phyloP scores from a whole-genome alignment of 2,888 invertebrate genomes.

The Byasa hedistus region DNA sequence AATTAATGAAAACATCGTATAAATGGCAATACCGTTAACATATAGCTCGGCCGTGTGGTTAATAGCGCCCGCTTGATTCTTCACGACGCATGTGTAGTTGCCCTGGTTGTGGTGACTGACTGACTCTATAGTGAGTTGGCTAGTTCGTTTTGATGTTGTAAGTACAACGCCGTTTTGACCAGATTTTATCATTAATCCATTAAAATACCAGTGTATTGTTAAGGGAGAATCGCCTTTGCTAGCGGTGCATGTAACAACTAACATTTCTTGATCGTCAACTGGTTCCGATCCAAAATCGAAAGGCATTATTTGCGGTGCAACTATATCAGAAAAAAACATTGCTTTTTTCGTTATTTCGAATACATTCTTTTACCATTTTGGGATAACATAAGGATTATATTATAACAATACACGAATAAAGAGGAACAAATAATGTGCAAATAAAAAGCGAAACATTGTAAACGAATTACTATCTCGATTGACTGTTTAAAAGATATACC shows the following conservation, averaged over 20 bases:
- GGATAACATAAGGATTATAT: constrained; percentile 12
- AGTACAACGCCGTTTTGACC: constrained; percentile 77
- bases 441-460: constrained; percentile 43
- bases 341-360: not conserved
- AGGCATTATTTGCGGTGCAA: constrained; percentile 85
- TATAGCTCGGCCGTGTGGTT: constrained; percentile 78
- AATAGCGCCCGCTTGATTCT: constrained; percentile 79
- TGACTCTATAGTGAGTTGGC: constrained; percentile 82
- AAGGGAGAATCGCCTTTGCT: constrained; percentile 89
- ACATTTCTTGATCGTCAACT: constrained; percentile 84
- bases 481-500: constrained; percentile 74
- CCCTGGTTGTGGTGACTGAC: constrained; percentile 81
- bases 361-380: not conserved
- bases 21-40: constrained; percentile 63
- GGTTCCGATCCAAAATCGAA: constrained; percentile 86
- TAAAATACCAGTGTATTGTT: constrained; percentile 85
- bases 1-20: constrained; percentile 7
- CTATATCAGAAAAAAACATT: constrained; percentile 55
- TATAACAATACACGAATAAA: constrained; percentile 9
- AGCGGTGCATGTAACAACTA: constrained; percentile 85
- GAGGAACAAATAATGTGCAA: constrained; percentile 45
- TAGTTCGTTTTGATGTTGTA: constrained; percentile 79
- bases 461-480: constrained; percentile 10
- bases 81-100: constrained; percentile 82
- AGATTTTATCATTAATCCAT: constrained; percentile 62